These are phyloP conservation scores for Anniella stebbinsi DNA, from an alignment of 2,797 vertebrate genomes.

Conservation along the genomic window DNA sequence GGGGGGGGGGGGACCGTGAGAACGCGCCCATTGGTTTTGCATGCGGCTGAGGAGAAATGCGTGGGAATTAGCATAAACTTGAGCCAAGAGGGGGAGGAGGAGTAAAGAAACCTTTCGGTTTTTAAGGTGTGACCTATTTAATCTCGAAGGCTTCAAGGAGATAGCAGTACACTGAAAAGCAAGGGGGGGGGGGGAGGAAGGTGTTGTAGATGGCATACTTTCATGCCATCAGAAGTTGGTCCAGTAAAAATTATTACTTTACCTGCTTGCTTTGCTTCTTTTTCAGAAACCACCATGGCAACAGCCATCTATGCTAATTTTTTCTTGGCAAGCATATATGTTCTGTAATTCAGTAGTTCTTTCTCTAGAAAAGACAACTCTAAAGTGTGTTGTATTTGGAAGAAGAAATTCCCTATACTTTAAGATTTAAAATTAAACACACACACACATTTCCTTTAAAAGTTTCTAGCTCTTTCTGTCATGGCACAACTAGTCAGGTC, in stretches of 20 bases:
- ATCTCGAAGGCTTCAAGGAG: neutral
- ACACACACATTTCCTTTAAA: neutral
- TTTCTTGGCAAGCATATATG: neutral
- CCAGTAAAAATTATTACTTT: neutral
- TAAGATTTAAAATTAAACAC: neutral
- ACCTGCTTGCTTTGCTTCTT: neutral
- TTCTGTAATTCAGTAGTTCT: conserved; percentile 8
- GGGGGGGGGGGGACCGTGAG: neutral
- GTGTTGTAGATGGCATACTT: neutral
- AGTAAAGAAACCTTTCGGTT: neutral
- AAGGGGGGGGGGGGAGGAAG: neutral
- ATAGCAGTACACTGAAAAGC: neutral
- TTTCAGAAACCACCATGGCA: neutral
- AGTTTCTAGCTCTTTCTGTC: neutral
- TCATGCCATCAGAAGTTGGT: neutral
- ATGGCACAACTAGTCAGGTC: neutral
- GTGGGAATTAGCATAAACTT: neutral
- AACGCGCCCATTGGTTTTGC: neutral
- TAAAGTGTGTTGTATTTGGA: neutral
- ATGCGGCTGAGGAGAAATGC: neutral
- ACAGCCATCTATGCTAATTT: neutral
- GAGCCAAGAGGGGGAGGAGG: neutral
- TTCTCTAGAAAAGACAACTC: neutral
- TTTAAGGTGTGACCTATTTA: neutral
- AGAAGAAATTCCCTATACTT: neutral